Base-by-base conservation (phyloP, 2,113 vertebrate species). In the Probosciger aterrimus region DNA sequence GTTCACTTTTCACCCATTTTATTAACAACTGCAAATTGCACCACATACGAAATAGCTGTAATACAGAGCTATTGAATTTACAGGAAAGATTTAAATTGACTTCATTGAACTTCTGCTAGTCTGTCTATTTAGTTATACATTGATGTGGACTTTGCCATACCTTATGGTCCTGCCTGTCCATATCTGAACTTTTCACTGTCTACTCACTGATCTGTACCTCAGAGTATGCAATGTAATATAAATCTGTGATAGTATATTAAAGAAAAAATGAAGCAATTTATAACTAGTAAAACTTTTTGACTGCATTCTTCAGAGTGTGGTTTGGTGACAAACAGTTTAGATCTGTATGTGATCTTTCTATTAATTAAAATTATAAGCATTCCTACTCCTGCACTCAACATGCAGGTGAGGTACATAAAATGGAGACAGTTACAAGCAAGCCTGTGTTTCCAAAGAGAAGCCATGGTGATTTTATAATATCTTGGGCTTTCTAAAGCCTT, bases 51-150 rank as follows among this genome's bases (percentile, higher is more conserved):
- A 70, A 68, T 11, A 47, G 5, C 46, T 73, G 6, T 49, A 68
- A 62, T 68, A 78, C 27, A 82, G 44, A 78, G 19, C 6, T 27
- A 9, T 39, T 55, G 39, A 55, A 49, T 8, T 82, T 44, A 62
- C 0, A 6, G 28, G 39, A 5, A 71, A 39, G 17, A 12, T 73
- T 67, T 73, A 44, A 73, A 86, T n/a, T 55, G 0, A 44, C 31
- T 82, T 82, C 14, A 23, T 19, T 62, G 31, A 62, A 73, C 14
- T 78, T 67, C 19, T 53, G 6, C 23, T 77, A 24, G 41, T 67
- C 19, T 22, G 1, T 41, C 28, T 50, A 6, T 67, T 77, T 53
- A 9, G 16, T 78, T 67, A 46, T 67, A 44, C 0, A 0, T 23
- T 62, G 46, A 49, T 49, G 11, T 55, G 14, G 41, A 86, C 73